phyloP scores from a whole-genome alignment of 2,113 vertebrate genomes.

The Ptilorrhoa leucosticta region DNA sequence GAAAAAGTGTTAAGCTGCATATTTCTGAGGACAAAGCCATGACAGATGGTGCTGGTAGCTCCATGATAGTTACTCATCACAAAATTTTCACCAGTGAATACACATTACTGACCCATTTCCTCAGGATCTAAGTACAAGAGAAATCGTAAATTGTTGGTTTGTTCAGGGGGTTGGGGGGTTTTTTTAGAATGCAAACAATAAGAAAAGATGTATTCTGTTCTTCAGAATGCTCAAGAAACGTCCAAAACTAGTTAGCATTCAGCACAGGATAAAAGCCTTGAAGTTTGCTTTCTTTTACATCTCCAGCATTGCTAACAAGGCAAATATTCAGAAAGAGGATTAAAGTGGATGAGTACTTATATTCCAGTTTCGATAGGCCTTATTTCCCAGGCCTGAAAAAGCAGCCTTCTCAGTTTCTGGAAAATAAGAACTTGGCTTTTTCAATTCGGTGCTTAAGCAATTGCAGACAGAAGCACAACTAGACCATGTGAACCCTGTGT shows the following conservation, averaged over 20 bases:
- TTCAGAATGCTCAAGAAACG: background rate
- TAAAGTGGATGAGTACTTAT: background rate
- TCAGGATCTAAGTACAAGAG: background rate
- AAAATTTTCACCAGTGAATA: background rate
- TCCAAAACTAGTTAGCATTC: background rate
- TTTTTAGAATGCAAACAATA: background rate
- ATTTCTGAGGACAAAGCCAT: background rate
- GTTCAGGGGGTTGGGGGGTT: background rate
- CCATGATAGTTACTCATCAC: background rate
- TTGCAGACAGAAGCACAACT: background rate
- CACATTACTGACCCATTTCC: background rate
- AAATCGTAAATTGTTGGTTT: background rate
- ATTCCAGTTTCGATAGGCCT: background rate
- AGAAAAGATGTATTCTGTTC: background rate
- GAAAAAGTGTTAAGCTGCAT: background rate
- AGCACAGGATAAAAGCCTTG: background rate
- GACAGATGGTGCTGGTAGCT: background rate
- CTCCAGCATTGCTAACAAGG: background rate
- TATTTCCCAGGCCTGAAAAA: background rate
- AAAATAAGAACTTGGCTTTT: background rate
- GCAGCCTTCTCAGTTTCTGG: background rate
- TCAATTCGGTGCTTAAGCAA: background rate
- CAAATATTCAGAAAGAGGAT: background rate
- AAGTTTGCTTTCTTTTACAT: background rate
- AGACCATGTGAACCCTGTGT: background rate